Conservation (phyloP, 2,888 invertebrate genomes). For the Entomobrya proxima region DNA sequence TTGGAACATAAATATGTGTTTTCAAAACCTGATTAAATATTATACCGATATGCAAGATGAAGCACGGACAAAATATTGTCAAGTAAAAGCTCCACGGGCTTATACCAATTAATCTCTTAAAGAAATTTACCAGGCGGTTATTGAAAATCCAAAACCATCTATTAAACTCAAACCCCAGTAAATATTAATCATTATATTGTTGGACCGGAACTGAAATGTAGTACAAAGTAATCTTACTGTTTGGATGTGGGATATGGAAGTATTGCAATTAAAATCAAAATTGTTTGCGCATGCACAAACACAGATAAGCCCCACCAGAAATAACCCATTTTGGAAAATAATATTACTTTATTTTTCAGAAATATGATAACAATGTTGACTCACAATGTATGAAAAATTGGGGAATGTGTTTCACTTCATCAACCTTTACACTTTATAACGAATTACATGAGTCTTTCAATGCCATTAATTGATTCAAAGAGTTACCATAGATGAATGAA, state of each 20-base stretch:
- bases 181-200: not conserved
- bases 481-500: too few species aligned
- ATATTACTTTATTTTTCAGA: not conserved
- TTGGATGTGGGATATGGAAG: not conserved
- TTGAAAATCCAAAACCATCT: constrained; percentile 4
- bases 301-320: not conserved
- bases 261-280: not conserved
- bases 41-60: not conserved
- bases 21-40: not conserved
- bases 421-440: too few species aligned
- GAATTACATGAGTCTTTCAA: too few species aligned
- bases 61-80: not conserved
- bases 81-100: not conserved
- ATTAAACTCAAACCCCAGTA: not conserved
- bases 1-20: not conserved
- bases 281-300: not conserved
- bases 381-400: too few species aligned
- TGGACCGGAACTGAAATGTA: not conserved
- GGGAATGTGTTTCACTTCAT: too few species aligned
- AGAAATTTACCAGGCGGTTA: not conserved
- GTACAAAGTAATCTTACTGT: not conserved
- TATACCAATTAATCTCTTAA: not conserved
- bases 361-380: too few species aligned
- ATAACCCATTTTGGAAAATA: not conserved
- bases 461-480: too few species aligned